Conservation (phyloP, 2,113 vertebrate genomes). For the Cygnus buccinator region DNA sequence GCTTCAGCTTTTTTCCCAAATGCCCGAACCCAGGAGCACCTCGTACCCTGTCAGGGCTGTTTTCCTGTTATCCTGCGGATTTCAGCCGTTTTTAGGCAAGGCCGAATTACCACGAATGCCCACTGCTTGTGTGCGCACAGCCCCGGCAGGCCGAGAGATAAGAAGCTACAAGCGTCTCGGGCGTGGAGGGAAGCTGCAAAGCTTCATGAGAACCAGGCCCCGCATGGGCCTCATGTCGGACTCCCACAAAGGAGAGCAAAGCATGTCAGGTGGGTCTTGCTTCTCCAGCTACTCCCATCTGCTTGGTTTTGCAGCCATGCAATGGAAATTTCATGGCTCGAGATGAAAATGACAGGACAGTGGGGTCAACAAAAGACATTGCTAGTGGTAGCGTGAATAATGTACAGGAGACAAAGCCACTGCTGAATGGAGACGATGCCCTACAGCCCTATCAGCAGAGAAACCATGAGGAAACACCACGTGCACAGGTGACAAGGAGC, state of each 20-base stretch:
- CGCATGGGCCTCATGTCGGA: not conserved
- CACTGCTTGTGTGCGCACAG: not conserved
- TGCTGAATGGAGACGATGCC: accelerated
- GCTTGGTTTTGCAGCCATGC: not conserved
- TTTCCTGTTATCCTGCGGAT: not conserved
- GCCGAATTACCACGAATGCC: not conserved
- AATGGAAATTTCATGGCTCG: not conserved
- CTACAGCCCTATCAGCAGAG: not conserved
- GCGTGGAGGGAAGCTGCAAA: accelerated
- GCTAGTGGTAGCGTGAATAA: not conserved
- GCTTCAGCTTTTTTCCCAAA: not conserved
- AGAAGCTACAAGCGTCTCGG: not conserved
- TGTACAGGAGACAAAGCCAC: not conserved
- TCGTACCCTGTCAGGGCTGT: accelerated
- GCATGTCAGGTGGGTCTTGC: not conserved
- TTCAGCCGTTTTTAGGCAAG: not conserved
- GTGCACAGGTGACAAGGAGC: not conserved
- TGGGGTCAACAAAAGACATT: not conserved
- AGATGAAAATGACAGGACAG: not conserved
- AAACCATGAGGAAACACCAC: not conserved
- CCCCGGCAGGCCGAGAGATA: accelerated
- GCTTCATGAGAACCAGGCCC: not conserved
- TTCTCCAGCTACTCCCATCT: not conserved
- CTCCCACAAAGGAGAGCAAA: not conserved
- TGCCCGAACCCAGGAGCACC: not conserved